A percentile compares a stretch with the other conserved stretches of the same genome.
These are phyloP conservation scores for Leptobrachium ailaonicum DNA, from an alignment of 2,113 vertebrate genomes.

Conservation along the genomic window DNA sequence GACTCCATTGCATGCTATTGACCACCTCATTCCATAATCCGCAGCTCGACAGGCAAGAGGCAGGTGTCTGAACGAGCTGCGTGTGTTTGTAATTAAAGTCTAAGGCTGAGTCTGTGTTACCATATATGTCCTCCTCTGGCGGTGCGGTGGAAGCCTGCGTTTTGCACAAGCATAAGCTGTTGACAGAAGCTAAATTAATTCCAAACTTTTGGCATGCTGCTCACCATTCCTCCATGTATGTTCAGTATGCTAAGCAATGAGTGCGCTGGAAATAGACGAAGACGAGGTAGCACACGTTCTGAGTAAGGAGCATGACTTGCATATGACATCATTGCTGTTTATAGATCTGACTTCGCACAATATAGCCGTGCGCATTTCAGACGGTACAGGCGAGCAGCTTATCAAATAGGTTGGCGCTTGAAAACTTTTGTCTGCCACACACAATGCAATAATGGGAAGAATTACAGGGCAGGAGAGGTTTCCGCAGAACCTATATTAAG, in stretches of 20 bases:
- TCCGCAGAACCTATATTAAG: too few species aligned
- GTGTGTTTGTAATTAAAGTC: constrained; percentile 38
- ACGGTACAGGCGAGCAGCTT: background rate
- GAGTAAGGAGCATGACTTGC: constrained; percentile 27
- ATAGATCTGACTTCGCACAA: constrained; percentile 10
- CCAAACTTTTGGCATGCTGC: constrained; percentile 43
- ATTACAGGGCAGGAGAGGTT: too few species aligned
- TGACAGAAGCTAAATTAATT: constrained; percentile 49
- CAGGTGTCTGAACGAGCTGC: constrained; percentile 38
- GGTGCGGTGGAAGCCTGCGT: constrained; percentile 37
- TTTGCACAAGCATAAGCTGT: constrained; percentile 44
- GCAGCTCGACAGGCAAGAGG: constrained; percentile 26
- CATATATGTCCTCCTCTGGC: constrained; percentile 46
- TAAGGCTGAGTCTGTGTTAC: constrained; percentile 39
- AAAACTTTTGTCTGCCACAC: background rate
- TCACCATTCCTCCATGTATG: constrained; percentile 40
- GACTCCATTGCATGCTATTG: background rate
- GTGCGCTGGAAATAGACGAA: constrained; percentile 36
- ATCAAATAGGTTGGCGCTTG: background rate
- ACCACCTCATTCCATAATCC: background rate
- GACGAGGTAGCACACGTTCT: constrained; percentile 31
- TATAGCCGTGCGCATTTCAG: background rate
- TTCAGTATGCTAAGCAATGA: constrained; percentile 45
- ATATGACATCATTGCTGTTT: constrained; percentile 42
- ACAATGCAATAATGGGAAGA: background rate